Percentiles rank a stretch among this genome's conserved stretches.
phyloP scores from a whole-genome alignment of 2,113 vertebrate genomes.

The Orthonyx spaldingii region DNA sequence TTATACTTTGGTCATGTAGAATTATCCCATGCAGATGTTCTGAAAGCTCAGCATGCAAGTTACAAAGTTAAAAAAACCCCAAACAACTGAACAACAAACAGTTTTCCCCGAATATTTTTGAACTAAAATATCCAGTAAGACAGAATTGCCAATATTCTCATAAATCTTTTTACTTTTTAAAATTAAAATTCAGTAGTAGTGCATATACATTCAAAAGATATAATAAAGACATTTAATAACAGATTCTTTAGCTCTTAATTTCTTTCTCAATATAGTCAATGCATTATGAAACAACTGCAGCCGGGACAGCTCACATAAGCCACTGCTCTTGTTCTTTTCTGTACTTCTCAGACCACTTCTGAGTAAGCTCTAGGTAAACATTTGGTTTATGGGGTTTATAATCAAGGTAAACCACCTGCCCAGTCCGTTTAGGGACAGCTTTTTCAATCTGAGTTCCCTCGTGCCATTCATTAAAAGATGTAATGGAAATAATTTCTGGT shows the following conservation, averaged over 20 bases:
- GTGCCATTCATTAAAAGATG: conserved; percentile 98
- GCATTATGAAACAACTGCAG: not conserved
- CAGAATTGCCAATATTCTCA: not conserved
- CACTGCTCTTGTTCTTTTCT: conserved; percentile 80
- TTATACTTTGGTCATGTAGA: not conserved
- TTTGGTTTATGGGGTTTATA: conserved; percentile 89
- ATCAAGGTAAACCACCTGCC: conserved; percentile 82
- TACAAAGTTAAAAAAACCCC: not conserved
- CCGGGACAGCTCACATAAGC: conserved; percentile 64
- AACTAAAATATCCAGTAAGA: not conserved
- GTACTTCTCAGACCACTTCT: conserved; percentile 91
- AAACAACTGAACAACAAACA: not conserved
- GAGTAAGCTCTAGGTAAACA: conserved; percentile 90
- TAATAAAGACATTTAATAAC: not conserved
- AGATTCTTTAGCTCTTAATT: not conserved
- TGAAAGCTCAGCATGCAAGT: not conserved
- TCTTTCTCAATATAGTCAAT: not conserved
- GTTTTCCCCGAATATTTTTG: not conserved
- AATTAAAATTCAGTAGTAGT: conserved; percentile 40
- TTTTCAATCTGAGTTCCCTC: conserved; percentile 97
- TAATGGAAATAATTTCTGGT: conserved; percentile 89
- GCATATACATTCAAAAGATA: conserved; percentile 15
- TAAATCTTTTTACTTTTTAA: not conserved
- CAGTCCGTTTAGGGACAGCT: conserved; percentile 84
- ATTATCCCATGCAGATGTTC: conserved; percentile 2